Conservation (phyloP, 2,888 invertebrate genomes). For the Epinotia bilunana region DNA sequence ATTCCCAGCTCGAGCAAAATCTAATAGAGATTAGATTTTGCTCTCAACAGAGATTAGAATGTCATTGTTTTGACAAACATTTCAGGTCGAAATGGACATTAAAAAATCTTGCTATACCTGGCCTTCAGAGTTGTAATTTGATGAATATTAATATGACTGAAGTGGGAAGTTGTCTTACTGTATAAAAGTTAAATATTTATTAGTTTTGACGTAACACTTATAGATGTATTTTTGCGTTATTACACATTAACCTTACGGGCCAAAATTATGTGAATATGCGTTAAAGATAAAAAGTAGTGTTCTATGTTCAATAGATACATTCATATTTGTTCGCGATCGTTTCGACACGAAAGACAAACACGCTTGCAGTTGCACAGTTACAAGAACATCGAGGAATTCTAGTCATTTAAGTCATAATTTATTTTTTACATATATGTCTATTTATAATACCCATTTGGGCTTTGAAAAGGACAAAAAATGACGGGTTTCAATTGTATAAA, state of each 20-base stretch:
- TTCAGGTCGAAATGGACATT: not conserved
- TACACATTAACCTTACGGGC: not conserved
- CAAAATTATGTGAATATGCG: conserved; percentile 20
- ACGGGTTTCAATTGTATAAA: not conserved
- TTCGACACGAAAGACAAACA: conserved; percentile 9
- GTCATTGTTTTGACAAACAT: not conserved
- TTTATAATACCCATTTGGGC: not conserved
- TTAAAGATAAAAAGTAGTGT: not conserved
- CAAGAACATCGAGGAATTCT: conserved; percentile 36
- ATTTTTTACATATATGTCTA: not conserved
- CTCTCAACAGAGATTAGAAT: not conserved
- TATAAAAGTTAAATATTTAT: not conserved
- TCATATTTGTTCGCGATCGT: not conserved
- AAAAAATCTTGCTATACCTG: not conserved
- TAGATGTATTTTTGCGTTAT: conserved; percentile 5
- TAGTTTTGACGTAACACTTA: not conserved
- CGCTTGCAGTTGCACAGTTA: conserved; percentile 20
- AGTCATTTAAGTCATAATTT: conserved; percentile 23
- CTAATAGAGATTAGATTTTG: too few relatives aligned
- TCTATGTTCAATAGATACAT: conserved; percentile 1
- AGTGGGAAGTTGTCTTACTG: not conserved
- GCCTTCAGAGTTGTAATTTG: not conserved
- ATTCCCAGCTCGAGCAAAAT: not conserved
- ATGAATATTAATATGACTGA: not conserved
- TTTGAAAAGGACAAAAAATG: not conserved